Percentiles rank a stretch among this genome's conserved stretches.
phyloP scores from a whole-genome alignment of 2,797 vertebrate genomes.

The Apogon hyalosoma region DNA sequence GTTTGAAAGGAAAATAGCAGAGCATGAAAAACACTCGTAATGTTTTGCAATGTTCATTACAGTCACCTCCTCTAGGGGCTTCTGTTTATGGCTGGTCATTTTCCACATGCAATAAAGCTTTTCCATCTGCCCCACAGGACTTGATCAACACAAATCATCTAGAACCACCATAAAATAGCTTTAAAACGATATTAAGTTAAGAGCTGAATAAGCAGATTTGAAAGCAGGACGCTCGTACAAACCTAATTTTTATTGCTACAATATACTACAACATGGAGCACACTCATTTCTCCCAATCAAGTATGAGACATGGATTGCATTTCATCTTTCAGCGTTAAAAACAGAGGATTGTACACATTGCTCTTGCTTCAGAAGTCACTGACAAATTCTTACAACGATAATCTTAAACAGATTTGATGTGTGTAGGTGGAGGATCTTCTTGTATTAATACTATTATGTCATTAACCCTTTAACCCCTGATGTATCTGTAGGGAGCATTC shows the following conservation, averaged over 20 bases:
- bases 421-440: too few species aligned
- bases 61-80: neutral
- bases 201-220: constrained; percentile 14
- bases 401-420: too few species aligned
- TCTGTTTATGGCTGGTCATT: constrained; percentile 24
- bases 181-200: constrained; percentile 3
- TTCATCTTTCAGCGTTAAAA: neutral
- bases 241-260: neutral
- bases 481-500: too few species aligned
- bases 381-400: too few species aligned
- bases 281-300: constrained; percentile 14
- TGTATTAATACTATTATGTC: too few species aligned
- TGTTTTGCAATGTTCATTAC: neutral
- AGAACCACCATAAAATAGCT: neutral
- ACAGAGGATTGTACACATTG: too few species aligned
- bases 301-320: neutral
- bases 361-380: too few species aligned
- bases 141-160: constrained; percentile 14
- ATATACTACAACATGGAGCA: neutral
- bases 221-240: neutral
- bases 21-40: neutral
- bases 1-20: neutral
- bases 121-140: constrained; percentile 11
- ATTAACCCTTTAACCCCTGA: too few species aligned
- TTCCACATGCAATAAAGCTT: constrained; percentile 23